Evolutionary conservation across 2,797 vertebrate species (phyloP), one percentile per base, ranked within the genome.

Genomic region (Arrhamphus sclerolepis): DNA sequence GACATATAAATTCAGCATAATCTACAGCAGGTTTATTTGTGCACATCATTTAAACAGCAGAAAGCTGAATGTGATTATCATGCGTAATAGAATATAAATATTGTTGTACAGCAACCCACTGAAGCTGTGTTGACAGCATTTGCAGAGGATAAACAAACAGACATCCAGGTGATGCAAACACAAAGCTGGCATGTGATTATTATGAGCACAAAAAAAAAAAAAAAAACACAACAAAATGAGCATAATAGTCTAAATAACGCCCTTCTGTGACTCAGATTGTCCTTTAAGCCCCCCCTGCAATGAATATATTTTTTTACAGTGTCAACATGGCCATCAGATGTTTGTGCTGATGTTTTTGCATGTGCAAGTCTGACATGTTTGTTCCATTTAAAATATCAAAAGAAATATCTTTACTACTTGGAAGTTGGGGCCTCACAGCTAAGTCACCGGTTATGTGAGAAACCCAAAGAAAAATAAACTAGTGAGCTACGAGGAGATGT

Each of bases 111-210:
- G 74, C 62, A 63, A 57, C 46, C 34, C 34, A 38, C 14, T 13
- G 14, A 38, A 38, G 1, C 34, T 38, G 34, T 14, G 13, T 38
- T 73, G 42, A 64, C 59, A 72, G 59, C 14, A 1, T 61, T 76
- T 81, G 72, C 73, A 71, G 18, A 2, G 16, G 40, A 56, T 47
- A 51, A 60, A 70, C 21, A 42, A 47, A 62, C 40, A 52, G 44
- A 51, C 28, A 66, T 68, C 56, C 66, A 78, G 66, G 56, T 71
- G 67, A 69, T 57, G 52, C 29, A 68, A 79, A 85, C 64, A 61
- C 21, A 46, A 48, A 77, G 53, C 34, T 41, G 75, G 46, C 56
- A 0, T 58, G 11, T 28, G 21, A 49, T n/a, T n/a, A 26, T 26
- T 26, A n/a, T n/a, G n/a, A n/a, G 24, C 24, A 26, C 24, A 50